Base-by-base conservation (phyloP, 2,797 vertebrate species). In the Sebastes taczanowskii region DNA sequence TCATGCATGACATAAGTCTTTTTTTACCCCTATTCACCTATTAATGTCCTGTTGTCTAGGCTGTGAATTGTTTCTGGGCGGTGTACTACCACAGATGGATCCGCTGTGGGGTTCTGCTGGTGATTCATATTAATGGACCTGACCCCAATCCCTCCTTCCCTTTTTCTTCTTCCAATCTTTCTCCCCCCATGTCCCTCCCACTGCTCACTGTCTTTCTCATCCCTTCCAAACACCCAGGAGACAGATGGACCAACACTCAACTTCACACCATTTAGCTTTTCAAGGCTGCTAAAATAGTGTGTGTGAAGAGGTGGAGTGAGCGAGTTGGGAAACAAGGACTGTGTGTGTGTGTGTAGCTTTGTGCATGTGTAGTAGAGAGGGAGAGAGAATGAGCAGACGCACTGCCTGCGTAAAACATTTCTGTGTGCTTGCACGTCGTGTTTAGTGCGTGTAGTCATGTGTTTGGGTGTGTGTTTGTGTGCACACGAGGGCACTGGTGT, bases 211-310 rank as follows among this genome's bases (percentile, higher is more conserved):
- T 91, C 91, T 86, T 85, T 89, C 88, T 89, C 89, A 88, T 92
- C 86, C 84, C 75, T 87, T 91, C 77, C 81, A 90, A 89, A 92
- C 89, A 93, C 93, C 91, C 90, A 86, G 83, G 92, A 93, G 94
- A 94, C 90, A 93, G 93, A 95, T 94, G 93, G 93, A 94, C 90
- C 92, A 89, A 92, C 91, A 91, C 91, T 93, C 91, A 94, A 94
- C 93, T 94, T 95, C 95, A 95, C 95, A 95, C 93, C 93, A 94
- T 95, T 95, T 94, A 95, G 92, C 91, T 95, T 91, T 91, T 94
- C 92, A 94, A 94, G 94, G 92, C 94, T 92, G 84, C 89, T 92
- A 92, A 94, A 93, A 91, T 86, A 89, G 81, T 86, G 82, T 88
- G 89, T 86, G 86, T 88, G 85, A 84, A 89, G 74, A 84, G 83